Base-by-base conservation (phyloP, 2,113 vertebrate genomes). In the Brachyistius frenatus region DNA sequence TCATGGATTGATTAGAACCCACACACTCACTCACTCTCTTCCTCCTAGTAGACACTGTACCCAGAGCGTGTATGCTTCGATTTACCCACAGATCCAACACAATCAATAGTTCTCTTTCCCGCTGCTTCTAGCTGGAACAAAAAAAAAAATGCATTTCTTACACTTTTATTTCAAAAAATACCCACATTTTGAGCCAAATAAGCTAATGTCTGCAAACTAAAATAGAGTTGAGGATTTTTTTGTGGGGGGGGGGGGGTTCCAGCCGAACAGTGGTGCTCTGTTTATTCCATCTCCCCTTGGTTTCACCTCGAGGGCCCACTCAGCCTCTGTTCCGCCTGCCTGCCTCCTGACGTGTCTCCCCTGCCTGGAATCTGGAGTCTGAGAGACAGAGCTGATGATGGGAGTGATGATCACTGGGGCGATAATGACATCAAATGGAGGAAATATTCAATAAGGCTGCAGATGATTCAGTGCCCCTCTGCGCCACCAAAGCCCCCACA, bases 341-440 rank as follows among this genome's bases (percentile, higher is more conserved):
- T 5, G 5, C 55, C 68, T 79, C 64, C 72, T 50, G 23, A 23
- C 23, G 23, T 23, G 23, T 23, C 23, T 23, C 23, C 23, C 62
- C 55, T 55, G 61, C 46, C 73, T 76, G 52, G 47, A 44, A 68
- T 76, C 35, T 77, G 41, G 39, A 76, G 41, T 55, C 81, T 77
- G 64, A 0, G 56, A 64, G 72, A 80, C 57, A 37, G 75, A 16
- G 41, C 65, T 33, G 74, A 88, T 84, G 87, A 90, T 79, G 86
- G 66, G 31, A 66, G 67, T 33, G 81, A 86, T 80, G 84, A 87
- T 88, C 83, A 41, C 84, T 31, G 60, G 44, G 71, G 87, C 14
- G 73, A 78, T 93, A 93, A 93, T 89, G 81, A 85, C 87, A 89
- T 91, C 85, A 90, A 65, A 84, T 83, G 66, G 72, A 91, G 89